A percentile compares a stretch with the other conserved stretches of the same genome.
Conservation (phyloP, 2,113 vertebrate genomes). For the Eleginops maclovinus region DNA sequence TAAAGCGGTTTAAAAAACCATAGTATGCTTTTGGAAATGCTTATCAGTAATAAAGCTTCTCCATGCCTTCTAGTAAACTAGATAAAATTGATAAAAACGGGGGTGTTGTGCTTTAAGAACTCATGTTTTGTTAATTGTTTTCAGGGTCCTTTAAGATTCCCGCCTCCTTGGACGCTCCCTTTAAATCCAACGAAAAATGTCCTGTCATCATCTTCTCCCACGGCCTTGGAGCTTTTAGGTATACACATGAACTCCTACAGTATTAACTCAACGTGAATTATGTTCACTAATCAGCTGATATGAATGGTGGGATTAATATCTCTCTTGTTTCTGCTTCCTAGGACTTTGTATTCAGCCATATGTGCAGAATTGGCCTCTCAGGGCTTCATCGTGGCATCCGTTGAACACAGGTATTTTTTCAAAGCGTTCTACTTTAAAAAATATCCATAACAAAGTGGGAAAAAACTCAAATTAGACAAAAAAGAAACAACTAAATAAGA, state of each 20-base stretch:
- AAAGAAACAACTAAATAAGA: too few species aligned
- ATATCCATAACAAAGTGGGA: too few species aligned
- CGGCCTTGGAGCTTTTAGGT: conserved; percentile 97
- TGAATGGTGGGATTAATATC: background rate
- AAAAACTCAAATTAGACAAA: too few species aligned
- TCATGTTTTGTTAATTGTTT: background rate
- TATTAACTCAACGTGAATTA: accelerated
- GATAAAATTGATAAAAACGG: background rate
- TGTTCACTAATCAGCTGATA: background rate
- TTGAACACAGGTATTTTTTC: conserved; percentile 92
- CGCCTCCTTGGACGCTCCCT: conserved; percentile 88
- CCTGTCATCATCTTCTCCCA: conserved; percentile 95
- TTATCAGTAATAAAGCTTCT: background rate
- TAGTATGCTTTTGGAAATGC: background rate
- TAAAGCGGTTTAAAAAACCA: background rate
- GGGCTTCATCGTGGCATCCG: conserved; percentile 94
- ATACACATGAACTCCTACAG: conserved; percentile 14
- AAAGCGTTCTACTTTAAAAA: background rate
- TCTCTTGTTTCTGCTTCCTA: conserved; percentile 62
- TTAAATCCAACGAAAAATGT: conserved; percentile 88
- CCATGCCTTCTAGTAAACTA: background rate
- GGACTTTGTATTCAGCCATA: conserved; percentile 95
- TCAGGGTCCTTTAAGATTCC: conserved; percentile 90
- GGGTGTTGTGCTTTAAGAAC: background rate
- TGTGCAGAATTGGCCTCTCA: conserved; percentile 93